Percentiles rank a stretch among this genome's conserved stretches.
Conservation (phyloP, 1,140 invertebrate genomes). For the Periplaneta americana region DNA sequence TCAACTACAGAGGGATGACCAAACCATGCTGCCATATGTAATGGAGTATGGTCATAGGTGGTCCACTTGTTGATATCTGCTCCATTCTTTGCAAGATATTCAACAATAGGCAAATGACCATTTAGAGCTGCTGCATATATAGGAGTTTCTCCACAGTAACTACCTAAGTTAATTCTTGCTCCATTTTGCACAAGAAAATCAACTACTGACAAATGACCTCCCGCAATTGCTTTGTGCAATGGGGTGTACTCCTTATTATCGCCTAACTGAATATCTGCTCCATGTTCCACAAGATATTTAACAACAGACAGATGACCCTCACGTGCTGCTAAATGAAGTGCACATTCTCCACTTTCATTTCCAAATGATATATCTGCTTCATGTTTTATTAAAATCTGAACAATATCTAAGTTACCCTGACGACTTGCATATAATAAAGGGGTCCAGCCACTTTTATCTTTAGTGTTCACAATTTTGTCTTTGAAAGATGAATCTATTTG, state of each 20-base stretch:
- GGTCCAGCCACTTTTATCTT: no score
- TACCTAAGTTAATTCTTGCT: not conserved
- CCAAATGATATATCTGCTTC: not conserved
- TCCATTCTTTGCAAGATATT: conserved; percentile 10
- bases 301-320: conserved; percentile 32
- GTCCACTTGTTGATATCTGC: conserved; percentile 19
- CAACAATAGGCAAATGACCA: not conserved
- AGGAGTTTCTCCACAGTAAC: not conserved
- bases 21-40: conserved; percentile 66
- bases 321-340: conserved; percentile 32
- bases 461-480: no score
- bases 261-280: conserved; percentile 22
- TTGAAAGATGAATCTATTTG: no score
- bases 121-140: not conserved
- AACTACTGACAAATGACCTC: not conserved
- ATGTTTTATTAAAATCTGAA: not conserved
- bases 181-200: no score
- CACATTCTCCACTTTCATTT: conserved; percentile 29
- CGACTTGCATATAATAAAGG: no score
- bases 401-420: not conserved
- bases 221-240: not conserved
- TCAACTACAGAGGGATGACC: conserved; percentile 59
- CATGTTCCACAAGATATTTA: conserved; percentile 29
- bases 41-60: conserved; percentile 49
- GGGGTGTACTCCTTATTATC: not conserved